Evolutionary conservation across 2,797 vertebrate genomes (phyloP), one percentile per base, ranked within the genome.

Genomic region (Chaenodraco wilsoni): DNA sequence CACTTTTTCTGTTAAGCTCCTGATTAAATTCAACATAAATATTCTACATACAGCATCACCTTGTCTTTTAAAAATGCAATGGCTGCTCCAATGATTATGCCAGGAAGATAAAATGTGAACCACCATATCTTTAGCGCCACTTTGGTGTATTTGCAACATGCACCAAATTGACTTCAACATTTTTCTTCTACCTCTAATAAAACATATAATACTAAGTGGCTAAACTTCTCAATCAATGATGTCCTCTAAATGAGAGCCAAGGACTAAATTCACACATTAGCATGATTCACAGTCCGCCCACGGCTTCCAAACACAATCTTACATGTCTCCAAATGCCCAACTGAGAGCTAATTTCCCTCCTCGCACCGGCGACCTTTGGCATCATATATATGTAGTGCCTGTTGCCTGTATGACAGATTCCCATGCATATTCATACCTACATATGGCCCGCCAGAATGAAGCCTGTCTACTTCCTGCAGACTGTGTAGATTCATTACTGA

Each of bases 381-480:
- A 90, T 90, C 87, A 85, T 92, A 86, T 88, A 91, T 85, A 89
- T 89, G 88, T 92, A 83, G 84, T 65, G 86, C 87, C 88, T 90
- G 87, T 88, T 92, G 89, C 86, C 85, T 87, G 91, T 85, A 76
- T 90, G 92, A 94, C 93, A 95, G 93, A 89, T 94, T 94, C 83
- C 83, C 89, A 94, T 95, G 93, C 89, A 95, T 94, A 95, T 95
- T 95, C 94, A 95, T 95, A 87, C 63, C 78, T 91, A 83, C 93
- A 94, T 92, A 94, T 94, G 94, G 92, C 86, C 86, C 73, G 55
- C 84, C 91, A 89, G 89, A 93, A 92, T 84, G 85, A 92, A 85
- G 89, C 87, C 90, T 88, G 88, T 91, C 94, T 92, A 78, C 84
- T 91, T 84, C 82, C 84, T 86, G 83, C 83, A 83, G 82, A 87